These are phyloP conservation scores for Zygothrica quintamaculata DNA, from an alignment of 2,888 invertebrate genomes.

Conservation along the genomic window DNA sequence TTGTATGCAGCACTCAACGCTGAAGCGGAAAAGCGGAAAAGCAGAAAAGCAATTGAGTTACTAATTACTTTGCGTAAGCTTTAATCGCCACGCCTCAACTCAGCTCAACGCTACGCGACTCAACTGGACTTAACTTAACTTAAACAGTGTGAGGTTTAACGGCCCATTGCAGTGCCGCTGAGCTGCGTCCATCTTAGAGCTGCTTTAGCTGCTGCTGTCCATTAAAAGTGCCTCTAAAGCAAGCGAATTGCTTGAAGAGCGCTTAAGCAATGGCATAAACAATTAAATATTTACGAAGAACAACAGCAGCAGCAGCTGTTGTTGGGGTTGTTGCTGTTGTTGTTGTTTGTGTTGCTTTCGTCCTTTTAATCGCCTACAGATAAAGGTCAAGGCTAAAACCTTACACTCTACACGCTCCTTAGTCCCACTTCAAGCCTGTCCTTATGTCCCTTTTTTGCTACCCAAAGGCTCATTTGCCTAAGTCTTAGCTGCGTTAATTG, in stretches of 20 bases:
- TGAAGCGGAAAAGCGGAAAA: conserved; percentile 49
- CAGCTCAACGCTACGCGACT: not conserved
- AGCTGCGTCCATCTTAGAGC: not conserved
- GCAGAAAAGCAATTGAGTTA: conserved; percentile 73
- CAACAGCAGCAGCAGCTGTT: conserved; percentile 27
- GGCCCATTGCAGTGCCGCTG: too few species aligned
- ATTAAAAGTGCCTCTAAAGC: conserved; percentile 64
- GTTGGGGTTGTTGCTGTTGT: not conserved
- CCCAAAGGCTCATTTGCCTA: conserved; percentile 58
- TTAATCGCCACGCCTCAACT: conserved; percentile 55
- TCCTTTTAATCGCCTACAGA: conserved; percentile 57
- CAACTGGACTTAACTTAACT: conserved; percentile 2
- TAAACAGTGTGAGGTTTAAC: too few species aligned
- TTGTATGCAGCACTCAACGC: conserved; percentile 69
- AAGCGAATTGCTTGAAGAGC: conserved; percentile 50
- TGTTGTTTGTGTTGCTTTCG: not conserved
- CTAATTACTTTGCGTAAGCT: conserved; percentile 76
- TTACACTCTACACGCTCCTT: too few species aligned
- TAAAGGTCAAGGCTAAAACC: conserved; percentile 76
- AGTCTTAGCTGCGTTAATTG: conserved; percentile 73
- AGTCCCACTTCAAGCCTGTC: not conserved
- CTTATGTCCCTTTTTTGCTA: not conserved
- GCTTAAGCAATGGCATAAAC: conserved; percentile 63
- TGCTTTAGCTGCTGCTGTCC: conserved; percentile 59
- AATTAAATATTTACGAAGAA: conserved; percentile 76